Base-by-base conservation (phyloP, 2,113 vertebrate genomes). In the Grantiella picta region DNA sequence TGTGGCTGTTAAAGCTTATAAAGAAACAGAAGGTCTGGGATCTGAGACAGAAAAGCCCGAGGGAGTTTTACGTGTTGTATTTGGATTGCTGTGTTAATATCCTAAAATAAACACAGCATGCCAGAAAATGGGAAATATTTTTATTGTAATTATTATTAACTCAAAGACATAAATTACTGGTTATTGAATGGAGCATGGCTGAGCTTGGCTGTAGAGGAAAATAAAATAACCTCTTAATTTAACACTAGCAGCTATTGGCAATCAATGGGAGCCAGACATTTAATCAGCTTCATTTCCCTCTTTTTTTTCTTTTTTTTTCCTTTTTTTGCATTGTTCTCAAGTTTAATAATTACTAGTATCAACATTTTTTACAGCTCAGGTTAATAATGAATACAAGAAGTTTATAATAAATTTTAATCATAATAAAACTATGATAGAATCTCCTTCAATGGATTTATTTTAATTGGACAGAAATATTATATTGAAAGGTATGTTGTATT, bases 11-110 rank as follows among this genome's bases (percentile, higher is more conserved):
- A 94, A 92, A 82, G 94, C 84, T 94, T 95, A 91, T 75, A 94
- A 95, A 95, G 94, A 95, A 95, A 94, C 94, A 95, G 96, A 94
- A 95, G 92, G 93, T 86, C 95, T 95, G 89, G 94, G 96, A 96
- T 96, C 89, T 45, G 89, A 96, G 95, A 96, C 94, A 87, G 92
- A 97, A 95, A 94, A 82, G 91, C 94, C 91, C 61, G 80, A 91
- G 95, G 93, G 94, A 96, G 57, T 92, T 90, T 95, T 84, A 95
- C 11, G 15, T 96, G 94, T 95, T 92, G 81, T 89, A 82, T 91
- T 97, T 96, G 83, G 93, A 91, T 89, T 89, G 91, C 84, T 94
- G 86, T 91, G 89, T 95, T 96, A 95, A 95, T 81, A 95, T 94
- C 86, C 86, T 92, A 97, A 95, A 96, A 96, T 96, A 97, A 97